Evolutionary conservation across 2,888 invertebrate species (phyloP).

Genomic region (Ceratothoa steindachneri): DNA sequence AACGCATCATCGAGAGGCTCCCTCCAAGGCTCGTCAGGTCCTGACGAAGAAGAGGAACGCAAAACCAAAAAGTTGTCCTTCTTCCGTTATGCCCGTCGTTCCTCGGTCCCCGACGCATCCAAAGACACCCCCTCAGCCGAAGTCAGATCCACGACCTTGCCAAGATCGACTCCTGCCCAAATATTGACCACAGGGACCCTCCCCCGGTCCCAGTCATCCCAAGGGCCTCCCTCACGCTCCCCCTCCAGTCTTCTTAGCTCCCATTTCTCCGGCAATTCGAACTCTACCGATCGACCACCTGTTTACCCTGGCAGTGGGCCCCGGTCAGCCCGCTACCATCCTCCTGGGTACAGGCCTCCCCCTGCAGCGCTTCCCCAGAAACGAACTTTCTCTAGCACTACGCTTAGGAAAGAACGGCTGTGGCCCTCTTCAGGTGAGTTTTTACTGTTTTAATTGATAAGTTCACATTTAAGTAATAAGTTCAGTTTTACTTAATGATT

Average conservation of each 20-base stretch:
- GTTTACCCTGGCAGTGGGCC: conserved; percentile 16
- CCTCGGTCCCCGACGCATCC: conserved; percentile 45
- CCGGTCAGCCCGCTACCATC: conserved; percentile 43
- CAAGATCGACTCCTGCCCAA: conserved; percentile 44
- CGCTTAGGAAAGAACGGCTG: conserved; percentile 38
- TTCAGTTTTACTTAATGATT: too few relatives aligned
- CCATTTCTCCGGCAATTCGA: conserved; percentile 25
- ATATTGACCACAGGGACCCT: conserved; percentile 43
- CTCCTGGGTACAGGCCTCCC: conserved; percentile 40
- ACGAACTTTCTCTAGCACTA: conserved; percentile 31
- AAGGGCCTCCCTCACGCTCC: conserved; percentile 23
- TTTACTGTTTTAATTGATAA: too few relatives aligned
- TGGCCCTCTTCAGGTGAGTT: conserved; percentile 43
- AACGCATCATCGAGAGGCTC: conserved; percentile 43
- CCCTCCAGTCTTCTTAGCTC: conserved; percentile 23
- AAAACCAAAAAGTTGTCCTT: conserved; percentile 42
- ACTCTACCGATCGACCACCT: conserved; percentile 19
- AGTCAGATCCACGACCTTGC: conserved; percentile 45
- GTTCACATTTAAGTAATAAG: too few relatives aligned
- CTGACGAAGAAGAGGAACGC: conserved; percentile 46
- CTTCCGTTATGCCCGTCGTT: conserved; percentile 43
- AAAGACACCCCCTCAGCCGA: conserved; percentile 39
- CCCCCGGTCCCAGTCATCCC: conserved; percentile 38
- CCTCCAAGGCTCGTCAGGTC: conserved; percentile 42
- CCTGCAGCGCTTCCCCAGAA: conserved; percentile 28